Percentiles rank a stretch among this genome's conserved stretches.
phyloP scores from a whole-genome alignment of 2,113 vertebrate species.

The Sylvia atricapilla region DNA sequence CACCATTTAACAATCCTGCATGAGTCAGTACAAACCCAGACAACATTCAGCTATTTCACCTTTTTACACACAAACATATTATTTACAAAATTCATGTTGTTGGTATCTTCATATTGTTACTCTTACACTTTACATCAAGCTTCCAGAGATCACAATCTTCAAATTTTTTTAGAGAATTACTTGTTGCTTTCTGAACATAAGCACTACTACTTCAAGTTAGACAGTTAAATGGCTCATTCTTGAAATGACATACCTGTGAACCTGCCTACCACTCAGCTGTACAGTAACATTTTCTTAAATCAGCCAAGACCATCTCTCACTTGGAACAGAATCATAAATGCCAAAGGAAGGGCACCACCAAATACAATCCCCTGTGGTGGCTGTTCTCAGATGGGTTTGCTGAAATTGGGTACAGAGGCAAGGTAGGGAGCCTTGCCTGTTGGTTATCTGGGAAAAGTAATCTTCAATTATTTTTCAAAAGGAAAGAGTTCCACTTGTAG shows the following conservation, averaged over 20 bases:
- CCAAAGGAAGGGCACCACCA: neutral
- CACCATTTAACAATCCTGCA: neutral
- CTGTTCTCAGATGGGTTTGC: neutral
- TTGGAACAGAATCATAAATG: neutral
- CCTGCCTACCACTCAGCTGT: neutral
- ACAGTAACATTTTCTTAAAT: neutral
- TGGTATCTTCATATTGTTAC: neutral
- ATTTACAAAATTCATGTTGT: neutral
- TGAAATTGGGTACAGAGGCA: neutral
- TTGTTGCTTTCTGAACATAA: neutral
- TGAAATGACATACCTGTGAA: neutral
- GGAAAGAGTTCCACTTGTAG: neutral
- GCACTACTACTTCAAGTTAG: neutral
- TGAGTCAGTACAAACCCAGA: neutral
- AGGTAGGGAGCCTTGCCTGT: neutral
- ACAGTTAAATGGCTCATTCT: neutral
- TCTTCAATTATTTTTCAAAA: neutral
- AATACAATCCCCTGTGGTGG: rapidly evolving
- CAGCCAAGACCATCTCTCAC: neutral
- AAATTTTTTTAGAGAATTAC: neutral
- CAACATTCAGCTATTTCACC: neutral
- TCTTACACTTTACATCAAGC: neutral
- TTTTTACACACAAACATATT: neutral
- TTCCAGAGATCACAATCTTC: neutral
- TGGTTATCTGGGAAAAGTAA: neutral